Base-by-base conservation (phyloP, 2,113 vertebrate species). In the Sclerurus mexicanus region DNA sequence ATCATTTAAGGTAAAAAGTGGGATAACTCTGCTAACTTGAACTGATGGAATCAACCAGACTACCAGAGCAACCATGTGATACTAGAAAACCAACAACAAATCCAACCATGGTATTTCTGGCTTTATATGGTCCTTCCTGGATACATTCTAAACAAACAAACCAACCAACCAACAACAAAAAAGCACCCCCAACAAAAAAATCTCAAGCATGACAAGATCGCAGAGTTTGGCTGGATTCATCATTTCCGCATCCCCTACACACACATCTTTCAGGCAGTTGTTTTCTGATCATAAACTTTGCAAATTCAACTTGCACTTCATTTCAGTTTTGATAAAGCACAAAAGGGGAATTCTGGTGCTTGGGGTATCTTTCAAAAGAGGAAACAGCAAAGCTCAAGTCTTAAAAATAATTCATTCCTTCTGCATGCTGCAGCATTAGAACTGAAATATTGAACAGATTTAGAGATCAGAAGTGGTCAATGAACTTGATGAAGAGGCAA, bases 361-460 rank as follows among this genome's bases (percentile, higher is more conserved):
- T 31, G 40, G 46, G 46, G 15, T 62, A 7, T 35, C 42, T 90
- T 82, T 90, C 56, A n/a, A 44, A 46, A 72, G 53, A 87, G n/a
- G 37, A 87, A 83, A 82, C 28, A 56, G 50, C 56, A 30, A 82
- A 84, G 31, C 40, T 59, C 18, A 49, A 44, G 39, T n/a, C 68
- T 80, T 35, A 16, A 14, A 62, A 82, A 63, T 12, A 83, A 85
- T 10, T 8, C 39, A 20, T 56, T 80, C 12, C n/a, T 76, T 77
- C 31, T 50, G 40, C 24, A 71, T 2, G 3, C 58, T 69, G 64
- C 11, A 76, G 22, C 20, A 39, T 30, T 60, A 40, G 31, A 59
- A 39, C 9, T 4, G 2, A 85, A 90, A 63, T 11, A 55, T 0
- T 0, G 14, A 63, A 52, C 11, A n/a, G 39, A 22, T 56, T 46